A percentile compares a stretch with the other conserved stretches of the same genome.
phyloP scores from a whole-genome alignment of 2,797 vertebrate species.

The Brachyalestes nurse region DNA sequence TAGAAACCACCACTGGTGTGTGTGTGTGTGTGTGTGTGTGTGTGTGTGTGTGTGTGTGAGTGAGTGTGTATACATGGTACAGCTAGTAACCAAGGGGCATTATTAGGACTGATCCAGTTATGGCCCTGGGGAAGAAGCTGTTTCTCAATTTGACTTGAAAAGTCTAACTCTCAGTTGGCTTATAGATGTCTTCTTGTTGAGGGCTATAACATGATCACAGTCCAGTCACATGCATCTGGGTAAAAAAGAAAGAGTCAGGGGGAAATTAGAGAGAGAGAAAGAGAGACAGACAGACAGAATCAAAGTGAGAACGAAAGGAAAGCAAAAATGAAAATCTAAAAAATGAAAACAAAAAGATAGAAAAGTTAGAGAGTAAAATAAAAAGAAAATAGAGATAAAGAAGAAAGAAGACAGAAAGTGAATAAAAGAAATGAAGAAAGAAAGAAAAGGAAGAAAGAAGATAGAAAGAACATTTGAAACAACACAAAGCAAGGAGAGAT shows the following conservation, averaged over 20 bases:
- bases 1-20: too few relatives aligned
- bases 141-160: neutral
- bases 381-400: constrained; percentile 7
- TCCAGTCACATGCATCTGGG: neutral
- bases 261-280: neutral
- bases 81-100: neutral
- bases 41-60: neutral
- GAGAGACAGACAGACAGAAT: neutral
- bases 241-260: neutral
- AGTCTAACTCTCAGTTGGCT: neutral
- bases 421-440: constrained; percentile 37
- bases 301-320: neutral
- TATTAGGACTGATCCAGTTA: neutral
- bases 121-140: neutral
- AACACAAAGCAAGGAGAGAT: constrained; percentile 27
- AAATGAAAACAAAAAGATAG: too few relatives aligned
- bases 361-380: too few relatives aligned
- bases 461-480: too few relatives aligned
- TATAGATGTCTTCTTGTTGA: neutral
- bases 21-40: too few relatives aligned
- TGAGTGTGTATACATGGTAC: too few relatives aligned
- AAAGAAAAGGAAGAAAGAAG: constrained; percentile 1
- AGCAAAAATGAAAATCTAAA: too few relatives aligned
- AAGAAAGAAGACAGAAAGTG: constrained; percentile 61
- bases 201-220: neutral